Conservation (phyloP, 2,113 vertebrate genomes). For the Cyprinodon tularosa region DNA sequence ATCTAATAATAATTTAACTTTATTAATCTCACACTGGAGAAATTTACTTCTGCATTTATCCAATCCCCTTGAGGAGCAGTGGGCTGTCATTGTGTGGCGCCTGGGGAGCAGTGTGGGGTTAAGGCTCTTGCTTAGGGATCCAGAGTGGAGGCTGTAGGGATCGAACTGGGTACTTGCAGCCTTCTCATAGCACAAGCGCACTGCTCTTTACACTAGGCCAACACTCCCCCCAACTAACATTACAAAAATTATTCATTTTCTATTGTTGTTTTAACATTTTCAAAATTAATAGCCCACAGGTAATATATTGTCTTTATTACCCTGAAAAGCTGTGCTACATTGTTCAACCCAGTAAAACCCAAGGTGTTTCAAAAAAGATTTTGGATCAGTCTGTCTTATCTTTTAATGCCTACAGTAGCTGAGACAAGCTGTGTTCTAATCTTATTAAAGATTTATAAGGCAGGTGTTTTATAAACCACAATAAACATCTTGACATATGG, state of each 20-base stretch:
- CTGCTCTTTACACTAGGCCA: too few species aligned
- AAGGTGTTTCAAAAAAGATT: neutral
- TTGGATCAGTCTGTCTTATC: neutral
- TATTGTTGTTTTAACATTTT: neutral
- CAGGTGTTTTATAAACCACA: neutral
- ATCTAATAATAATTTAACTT: neutral
- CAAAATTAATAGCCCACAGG: neutral
- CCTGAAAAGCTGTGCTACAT: neutral
- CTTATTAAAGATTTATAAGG: neutral
- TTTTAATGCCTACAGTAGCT: neutral
- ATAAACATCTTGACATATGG: neutral
- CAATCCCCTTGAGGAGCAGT: too few species aligned
- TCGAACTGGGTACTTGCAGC: too few species aligned
- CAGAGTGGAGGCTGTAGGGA: too few species aligned
- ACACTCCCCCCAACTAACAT: too few species aligned
- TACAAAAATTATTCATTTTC: too few species aligned
- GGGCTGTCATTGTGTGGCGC: too few species aligned
- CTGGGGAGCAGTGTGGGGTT: too few species aligned
- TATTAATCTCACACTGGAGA: too few species aligned
- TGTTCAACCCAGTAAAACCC: neutral
- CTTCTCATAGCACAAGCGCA: too few species aligned
- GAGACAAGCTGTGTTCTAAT: neutral
- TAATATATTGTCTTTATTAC: neutral
- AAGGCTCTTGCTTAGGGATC: too few species aligned
- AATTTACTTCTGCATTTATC: too few species aligned